Conservation (phyloP, 2,888 invertebrate genomes). For the Linhomoeus sp. region DNA sequence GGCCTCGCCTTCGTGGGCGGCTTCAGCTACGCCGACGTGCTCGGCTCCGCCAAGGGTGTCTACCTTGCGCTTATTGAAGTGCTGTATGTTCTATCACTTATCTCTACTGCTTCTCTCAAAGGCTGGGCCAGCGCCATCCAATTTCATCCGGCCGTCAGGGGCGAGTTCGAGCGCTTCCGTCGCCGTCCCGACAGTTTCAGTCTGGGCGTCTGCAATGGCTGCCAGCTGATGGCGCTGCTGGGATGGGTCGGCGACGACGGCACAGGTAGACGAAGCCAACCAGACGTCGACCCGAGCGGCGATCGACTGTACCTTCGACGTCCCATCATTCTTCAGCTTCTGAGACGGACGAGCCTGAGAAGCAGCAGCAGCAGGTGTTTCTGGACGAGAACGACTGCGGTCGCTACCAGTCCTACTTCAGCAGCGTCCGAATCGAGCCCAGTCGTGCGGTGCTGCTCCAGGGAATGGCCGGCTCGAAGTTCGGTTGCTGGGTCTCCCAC, state of each 20-base stretch:
- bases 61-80: not conserved
- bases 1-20: conserved; percentile 90
- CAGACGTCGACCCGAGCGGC: too few relatives aligned
- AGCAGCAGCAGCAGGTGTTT: conserved; percentile 1
- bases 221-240: conserved; percentile 77
- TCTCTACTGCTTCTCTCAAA: conserved; percentile 6
- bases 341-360: too few relatives aligned
- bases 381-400: conserved; percentile 69
- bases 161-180: conserved; percentile 57
- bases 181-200: conserved; percentile 59
- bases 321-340: too few relatives aligned
- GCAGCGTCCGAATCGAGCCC: conserved; percentile 49
- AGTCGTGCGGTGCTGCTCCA: conserved; percentile 60
- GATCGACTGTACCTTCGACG: too few relatives aligned
- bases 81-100: not conserved
- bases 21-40: conserved; percentile 94
- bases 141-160: conserved; percentile 51
- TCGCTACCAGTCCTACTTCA: conserved; percentile 63
- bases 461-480: conserved; percentile 62
- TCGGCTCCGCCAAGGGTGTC: conserved; percentile 67
- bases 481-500: conserved; percentile 93
- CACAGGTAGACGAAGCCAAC: too few relatives aligned
- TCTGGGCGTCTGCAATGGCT: conserved; percentile 93
- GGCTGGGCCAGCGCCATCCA: conserved; percentile 87
- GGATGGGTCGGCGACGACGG: conserved; percentile 49